Evolutionary conservation across 2,797 vertebrate genomes (phyloP).

Genomic region (Clarias platycephalus): DNA sequence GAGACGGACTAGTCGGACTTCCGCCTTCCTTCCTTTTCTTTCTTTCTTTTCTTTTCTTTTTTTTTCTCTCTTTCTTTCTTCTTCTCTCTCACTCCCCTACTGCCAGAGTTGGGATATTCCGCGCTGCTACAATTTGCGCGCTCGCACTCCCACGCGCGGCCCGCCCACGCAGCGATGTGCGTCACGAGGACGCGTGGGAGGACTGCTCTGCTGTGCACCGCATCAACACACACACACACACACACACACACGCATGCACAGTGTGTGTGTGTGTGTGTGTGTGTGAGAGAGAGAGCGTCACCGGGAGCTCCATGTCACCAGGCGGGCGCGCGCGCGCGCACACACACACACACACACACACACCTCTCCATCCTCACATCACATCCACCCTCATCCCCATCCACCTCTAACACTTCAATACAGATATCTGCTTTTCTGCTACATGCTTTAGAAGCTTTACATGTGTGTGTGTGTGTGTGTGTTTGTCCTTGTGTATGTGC

Average conservation of each 20-base stretch:
- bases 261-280: neutral
- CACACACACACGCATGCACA: neutral
- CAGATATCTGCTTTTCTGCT: no score
- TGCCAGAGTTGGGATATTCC: conserved; percentile 77
- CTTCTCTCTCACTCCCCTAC: conserved; percentile 61
- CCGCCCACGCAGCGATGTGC: conserved; percentile 72
- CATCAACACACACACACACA: conserved; percentile 30
- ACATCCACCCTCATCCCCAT: neutral
- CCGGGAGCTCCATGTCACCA: conserved; percentile 3
- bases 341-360: neutral
- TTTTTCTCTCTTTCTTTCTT: neutral
- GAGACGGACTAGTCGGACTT: conserved; percentile 42
- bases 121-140: conserved; percentile 69
- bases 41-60: neutral
- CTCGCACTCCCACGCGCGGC: conserved; percentile 74
- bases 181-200: conserved; percentile 76
- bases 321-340: neutral
- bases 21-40: conserved; percentile 24
- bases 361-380: neutral
- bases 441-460: neutral
- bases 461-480: neutral
- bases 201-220: conserved; percentile 36
- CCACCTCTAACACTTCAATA: neutral
- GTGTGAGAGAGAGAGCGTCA: neutral
- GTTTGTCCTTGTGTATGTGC: neutral